A percentile compares a stretch with the other conserved stretches of the same genome.
phyloP scores from a whole-genome alignment of 2,113 vertebrate species.

The Todiramphus chloris region DNA sequence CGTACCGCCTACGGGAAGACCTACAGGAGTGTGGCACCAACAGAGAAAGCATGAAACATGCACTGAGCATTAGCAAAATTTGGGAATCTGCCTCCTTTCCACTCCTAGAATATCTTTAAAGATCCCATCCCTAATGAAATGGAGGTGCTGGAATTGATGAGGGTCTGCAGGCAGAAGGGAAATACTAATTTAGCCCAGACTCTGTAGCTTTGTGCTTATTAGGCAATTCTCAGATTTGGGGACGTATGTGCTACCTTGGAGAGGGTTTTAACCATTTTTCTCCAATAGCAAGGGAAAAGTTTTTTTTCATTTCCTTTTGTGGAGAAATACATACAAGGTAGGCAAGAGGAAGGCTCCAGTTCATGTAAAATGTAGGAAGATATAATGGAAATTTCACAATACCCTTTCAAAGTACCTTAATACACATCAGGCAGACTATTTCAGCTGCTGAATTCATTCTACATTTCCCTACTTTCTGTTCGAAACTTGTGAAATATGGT shows the following conservation, averaged over 20 bases:
- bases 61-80: not conserved
- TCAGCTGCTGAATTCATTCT: constrained; percentile 18
- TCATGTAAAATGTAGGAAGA: constrained; percentile 59
- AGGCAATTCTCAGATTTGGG: not conserved
- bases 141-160: not conserved
- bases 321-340: not conserved
- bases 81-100: not conserved
- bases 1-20: not conserved
- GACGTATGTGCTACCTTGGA: not conserved
- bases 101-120: not conserved
- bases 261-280: not conserved
- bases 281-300: not conserved
- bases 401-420: constrained; percentile 39
- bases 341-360: not conserved
- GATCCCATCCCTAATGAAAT: not conserved
- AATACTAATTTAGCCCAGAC: not conserved
- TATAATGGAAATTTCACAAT: constrained; percentile 55
- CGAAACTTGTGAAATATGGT: constrained; percentile 20
- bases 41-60: not conserved
- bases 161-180: not conserved
- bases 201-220: not conserved
- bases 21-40: fast-evolving
- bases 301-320: constrained; percentile 23
- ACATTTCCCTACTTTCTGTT: constrained; percentile 14
- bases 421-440: constrained; percentile 22